Conservation (phyloP, 2,888 invertebrate genomes). For the Hydriomena furcata region DNA sequence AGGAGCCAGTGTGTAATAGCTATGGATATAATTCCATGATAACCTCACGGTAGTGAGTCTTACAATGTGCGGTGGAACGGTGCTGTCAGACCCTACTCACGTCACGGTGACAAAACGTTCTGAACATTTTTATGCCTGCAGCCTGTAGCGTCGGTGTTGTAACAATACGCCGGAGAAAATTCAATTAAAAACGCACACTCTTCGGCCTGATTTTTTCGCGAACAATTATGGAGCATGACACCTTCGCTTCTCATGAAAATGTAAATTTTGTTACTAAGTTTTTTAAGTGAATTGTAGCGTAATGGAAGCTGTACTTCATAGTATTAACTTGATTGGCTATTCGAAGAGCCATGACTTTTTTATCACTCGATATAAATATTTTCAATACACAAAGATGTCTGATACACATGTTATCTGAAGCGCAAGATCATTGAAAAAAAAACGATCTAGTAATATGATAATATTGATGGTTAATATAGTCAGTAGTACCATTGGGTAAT, state of each 20-base stretch:
- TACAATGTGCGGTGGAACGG: slow-evolving; percentile 55
- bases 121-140: slow-evolving; percentile 18
- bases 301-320: background rate
- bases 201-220: slow-evolving; percentile 10
- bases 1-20: background rate
- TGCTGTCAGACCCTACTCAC: slow-evolving; percentile 71
- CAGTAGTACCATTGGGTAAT: too few species aligned
- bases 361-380: too few species aligned
- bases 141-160: background rate
- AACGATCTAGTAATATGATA: too few species aligned
- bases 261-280: slow-evolving; percentile 39
- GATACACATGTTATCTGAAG: too few species aligned
- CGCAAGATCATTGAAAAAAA: too few species aligned
- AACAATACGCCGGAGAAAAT: slow-evolving; percentile 9
- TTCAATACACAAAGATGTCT: too few species aligned
- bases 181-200: slow-evolving; percentile 31
- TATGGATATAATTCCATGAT: slow-evolving; percentile 51
- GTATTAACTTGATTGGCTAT: too few species aligned
- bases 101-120: slow-evolving; percentile 47
- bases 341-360: too few species aligned
- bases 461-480: too few species aligned
- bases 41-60: slow-evolving; percentile 46
- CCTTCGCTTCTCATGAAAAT: slow-evolving; percentile 41
- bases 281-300: slow-evolving; percentile 23
- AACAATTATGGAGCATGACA: slow-evolving; percentile 35